Percentiles rank a stretch among this genome's conserved stretches.
These are phyloP conservation scores for Zoanthus gigantus DNA, from an alignment of 92 coral and sea anemone species.

Conservation along the genomic window DNA sequence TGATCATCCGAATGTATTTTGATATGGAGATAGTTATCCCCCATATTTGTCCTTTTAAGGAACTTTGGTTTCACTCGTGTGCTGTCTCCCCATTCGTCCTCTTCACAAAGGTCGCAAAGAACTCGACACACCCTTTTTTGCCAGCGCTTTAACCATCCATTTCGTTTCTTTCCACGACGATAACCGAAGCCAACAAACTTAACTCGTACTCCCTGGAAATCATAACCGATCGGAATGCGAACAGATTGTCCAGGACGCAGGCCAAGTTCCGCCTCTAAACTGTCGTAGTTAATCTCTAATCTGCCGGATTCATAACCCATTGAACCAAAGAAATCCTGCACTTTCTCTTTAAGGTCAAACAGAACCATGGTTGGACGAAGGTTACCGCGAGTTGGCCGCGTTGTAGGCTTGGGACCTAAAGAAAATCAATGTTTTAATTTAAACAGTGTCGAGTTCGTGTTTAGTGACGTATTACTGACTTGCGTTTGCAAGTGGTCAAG, in stretches of 20 bases:
- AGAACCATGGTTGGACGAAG: conserved; percentile 6
- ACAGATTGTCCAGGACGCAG: conserved; percentile 82
- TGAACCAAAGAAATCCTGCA: background rate
- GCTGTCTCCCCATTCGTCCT: conserved; percentile 56
- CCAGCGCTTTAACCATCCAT: conserved; percentile 75
- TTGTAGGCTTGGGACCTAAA: background rate
- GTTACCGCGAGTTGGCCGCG: background rate
- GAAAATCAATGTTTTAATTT: background rate
- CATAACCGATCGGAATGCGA: conserved; percentile 75
- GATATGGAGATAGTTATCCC: conserved; percentile 79
- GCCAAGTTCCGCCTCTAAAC: conserved; percentile 74
- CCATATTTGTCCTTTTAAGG: conserved; percentile 73
- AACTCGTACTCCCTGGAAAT: conserved; percentile 69
- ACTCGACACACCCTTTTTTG: conserved; percentile 85
- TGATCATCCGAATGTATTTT: conserved; percentile 71
- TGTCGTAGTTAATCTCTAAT: conserved; percentile 55
- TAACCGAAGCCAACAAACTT: conserved; percentile 80
- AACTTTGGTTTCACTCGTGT: conserved; percentile 63
- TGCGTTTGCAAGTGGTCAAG: no score
- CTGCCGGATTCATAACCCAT: conserved; percentile 21
- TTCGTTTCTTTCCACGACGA: conserved; percentile 41
- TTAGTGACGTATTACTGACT: background rate
- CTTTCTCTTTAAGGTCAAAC: conserved; percentile 1
- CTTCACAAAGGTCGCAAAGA: conserved; percentile 75
- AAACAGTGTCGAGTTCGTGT: background rate